Evolutionary conservation across 2,888 invertebrate genomes (phyloP).

Genomic region (Stegophylla sp.): DNA sequence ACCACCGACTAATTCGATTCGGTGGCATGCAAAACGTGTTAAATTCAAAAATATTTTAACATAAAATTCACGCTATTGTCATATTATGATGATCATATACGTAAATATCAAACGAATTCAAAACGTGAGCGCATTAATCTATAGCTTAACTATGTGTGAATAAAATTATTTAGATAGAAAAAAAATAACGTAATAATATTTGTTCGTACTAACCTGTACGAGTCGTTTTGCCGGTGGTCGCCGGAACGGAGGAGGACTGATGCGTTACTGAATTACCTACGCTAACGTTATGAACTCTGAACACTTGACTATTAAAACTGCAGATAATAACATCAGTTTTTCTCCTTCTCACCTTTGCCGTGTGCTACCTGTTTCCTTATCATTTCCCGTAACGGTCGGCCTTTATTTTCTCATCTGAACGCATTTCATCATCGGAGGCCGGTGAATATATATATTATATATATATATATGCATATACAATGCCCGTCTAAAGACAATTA

Average conservation of each 20-base stretch:
- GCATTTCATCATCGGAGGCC: slow-evolving; percentile 14
- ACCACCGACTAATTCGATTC: not conserved
- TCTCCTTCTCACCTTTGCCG: slow-evolving; percentile 44
- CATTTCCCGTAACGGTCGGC: slow-evolving; percentile 26
- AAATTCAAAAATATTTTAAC: no score
- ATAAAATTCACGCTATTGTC: no score
- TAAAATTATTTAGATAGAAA: not conserved
- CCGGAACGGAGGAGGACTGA: slow-evolving; percentile 27
- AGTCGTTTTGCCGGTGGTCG: slow-evolving; percentile 7
- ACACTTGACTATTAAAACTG: slow-evolving; percentile 32
- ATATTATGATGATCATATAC: no score
- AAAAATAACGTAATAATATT: not conserved
- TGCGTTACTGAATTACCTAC: slow-evolving; percentile 24
- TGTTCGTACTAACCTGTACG: slow-evolving; percentile 13
- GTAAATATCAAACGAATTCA: no score
- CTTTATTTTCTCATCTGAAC: slow-evolving; percentile 13
- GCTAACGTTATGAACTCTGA: slow-evolving; percentile 29
- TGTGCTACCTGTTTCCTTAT: not conserved
- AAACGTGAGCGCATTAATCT: no score
- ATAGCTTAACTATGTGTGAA: no score
- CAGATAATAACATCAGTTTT: slow-evolving; percentile 38
- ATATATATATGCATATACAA: not conserved
- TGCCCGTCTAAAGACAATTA: not conserved
- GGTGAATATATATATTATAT: not conserved
- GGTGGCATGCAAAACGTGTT: not conserved